Evolutionary conservation across 2,797 vertebrate genomes (phyloP), one percentile per base, ranked within the genome.

Genomic region (Amblyraja radiata): DNA sequence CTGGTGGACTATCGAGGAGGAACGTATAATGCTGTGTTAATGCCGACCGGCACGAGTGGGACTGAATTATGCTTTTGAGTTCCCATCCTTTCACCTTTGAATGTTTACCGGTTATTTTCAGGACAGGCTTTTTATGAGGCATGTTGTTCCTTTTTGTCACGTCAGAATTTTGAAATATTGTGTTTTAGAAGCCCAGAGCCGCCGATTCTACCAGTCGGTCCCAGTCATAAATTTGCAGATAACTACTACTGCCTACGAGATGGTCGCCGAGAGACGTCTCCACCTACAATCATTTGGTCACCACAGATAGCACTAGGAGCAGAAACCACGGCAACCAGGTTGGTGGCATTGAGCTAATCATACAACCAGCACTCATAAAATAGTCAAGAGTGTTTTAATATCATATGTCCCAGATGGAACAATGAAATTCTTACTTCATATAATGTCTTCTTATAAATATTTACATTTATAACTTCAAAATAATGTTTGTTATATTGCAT

Each of bases 161-260:
- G 7, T 79, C 21, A 28, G 36, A 68, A 77, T 83, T 80, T 74
- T 80, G 68, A n/a, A 83, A 93, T 63, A 4, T 25, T 93, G 9
- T 90, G 5, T 10, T 68, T 46, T 92, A 99, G 99, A 95, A 98
- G 97, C 25, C 98, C 98, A 94, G 97, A 97, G 1, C 97, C 98
- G 77, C 98, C 98, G 32, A 97, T 94, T 93, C 97, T 99, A 68
- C 96, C 98, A 0, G 96, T 97, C 83, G 99, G 98, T 7, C 98
- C 98, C 0, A 98, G 97, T 94, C 98, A 99, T 96, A 98, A 96
- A 93, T 96, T 97, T 46, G 96, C 98, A 10, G 16, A 93, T 94
- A 99, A 99, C 94, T 98, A 98, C 93, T 99, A 99, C 94, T 98
- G 90, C 94, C 95, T 91, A 76, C 97, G 98, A 39, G 98, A 99